phyloP scores from a whole-genome alignment of 2,888 invertebrate species.

The Tricholauxania praeusta region DNA sequence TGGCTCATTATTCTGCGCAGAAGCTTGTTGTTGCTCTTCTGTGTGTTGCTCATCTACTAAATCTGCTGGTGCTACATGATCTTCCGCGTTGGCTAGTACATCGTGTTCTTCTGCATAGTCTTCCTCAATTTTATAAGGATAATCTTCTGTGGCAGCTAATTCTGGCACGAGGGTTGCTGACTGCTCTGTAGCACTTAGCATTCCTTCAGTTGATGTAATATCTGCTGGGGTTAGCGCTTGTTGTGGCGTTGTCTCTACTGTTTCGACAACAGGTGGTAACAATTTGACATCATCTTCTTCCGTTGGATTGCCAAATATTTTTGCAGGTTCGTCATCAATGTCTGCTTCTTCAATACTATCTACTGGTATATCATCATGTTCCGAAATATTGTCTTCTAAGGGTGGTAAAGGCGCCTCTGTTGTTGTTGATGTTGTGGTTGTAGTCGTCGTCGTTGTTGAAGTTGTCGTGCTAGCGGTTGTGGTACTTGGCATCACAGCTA shows the following conservation, averaged over 20 bases:
- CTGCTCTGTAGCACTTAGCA: constrained; percentile 28
- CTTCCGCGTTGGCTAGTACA: background rate
- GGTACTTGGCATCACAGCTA: constrained; percentile 43
- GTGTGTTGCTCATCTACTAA: constrained; percentile 33
- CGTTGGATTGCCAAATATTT: background rate
- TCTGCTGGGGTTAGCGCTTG: background rate
- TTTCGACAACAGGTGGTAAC: constrained; percentile 41
- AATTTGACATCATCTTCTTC: background rate
- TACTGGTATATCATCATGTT: background rate
- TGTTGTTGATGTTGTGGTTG: constrained; percentile 40
- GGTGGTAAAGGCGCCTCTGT: constrained; percentile 26
- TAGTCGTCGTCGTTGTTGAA: constrained; percentile 47
- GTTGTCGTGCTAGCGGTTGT: constrained; percentile 41
- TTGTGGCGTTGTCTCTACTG: constrained; percentile 6
- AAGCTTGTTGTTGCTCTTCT: constrained; percentile 32
- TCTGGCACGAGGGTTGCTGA: constrained; percentile 48
- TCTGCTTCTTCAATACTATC: constrained; percentile 1
- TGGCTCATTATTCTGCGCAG: constrained; percentile 26
- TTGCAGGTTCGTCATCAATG: background rate
- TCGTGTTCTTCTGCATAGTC: constrained; percentile 56
- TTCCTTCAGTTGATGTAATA: constrained; percentile 18
- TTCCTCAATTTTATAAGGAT: constrained; percentile 64
- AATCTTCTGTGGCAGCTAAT: constrained; percentile 53
- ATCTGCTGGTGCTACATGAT: background rate
- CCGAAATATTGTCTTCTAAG: too few relatives aligned